Base-by-base conservation (phyloP, 2,113 vertebrate genomes). In the Ceuthmochares aereus region DNA sequence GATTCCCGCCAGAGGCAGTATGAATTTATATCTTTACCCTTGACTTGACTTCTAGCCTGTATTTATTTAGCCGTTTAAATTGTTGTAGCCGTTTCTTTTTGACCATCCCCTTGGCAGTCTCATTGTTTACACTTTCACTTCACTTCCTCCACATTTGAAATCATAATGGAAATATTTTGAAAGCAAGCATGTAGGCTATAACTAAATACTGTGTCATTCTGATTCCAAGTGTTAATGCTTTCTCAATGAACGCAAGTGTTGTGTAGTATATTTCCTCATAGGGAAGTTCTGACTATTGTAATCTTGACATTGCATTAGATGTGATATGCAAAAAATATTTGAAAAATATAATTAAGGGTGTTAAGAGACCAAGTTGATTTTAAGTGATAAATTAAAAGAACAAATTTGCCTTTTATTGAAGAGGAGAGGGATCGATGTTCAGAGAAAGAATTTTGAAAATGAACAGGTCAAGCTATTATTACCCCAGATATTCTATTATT, bases 41-140 rank as follows among this genome's bases (percentile, higher is more conserved):
- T 97, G 94, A 63, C 97, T 98, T 98, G 97, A 98, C 97, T 87
- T 95, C 94, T 93, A 92, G 60, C 96, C 95, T 96, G 42, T 95
- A 97, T 97, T 97, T 97, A 95, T 93, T 95, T 96, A 96, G 76
- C 80, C 80, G 34, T 93, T 81, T 90, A 95, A 92, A 83, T 89
- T 67, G 90, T 90, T 87, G 85, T 97, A 92, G n/a, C 70, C 13
- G n/a, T 95, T 98, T 95, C 94, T 96, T 97, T 97, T 95, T 93
- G 45, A 87, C 93, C 95, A 72, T 87, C 94, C 98, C 96, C 90
- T 95, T 96, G 96, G 96, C 95, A 96, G 83, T 97, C 92, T 97
- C 97, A 90, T 97, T 87, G 86, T 96, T 96, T 52, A 72, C 92
- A 96, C 47, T 91, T 92, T 59, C 59, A 79, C 60, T 77, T 76